Base-by-base conservation (phyloP, 2,113 vertebrate genomes). In the Oreotrochilus melanogaster region DNA sequence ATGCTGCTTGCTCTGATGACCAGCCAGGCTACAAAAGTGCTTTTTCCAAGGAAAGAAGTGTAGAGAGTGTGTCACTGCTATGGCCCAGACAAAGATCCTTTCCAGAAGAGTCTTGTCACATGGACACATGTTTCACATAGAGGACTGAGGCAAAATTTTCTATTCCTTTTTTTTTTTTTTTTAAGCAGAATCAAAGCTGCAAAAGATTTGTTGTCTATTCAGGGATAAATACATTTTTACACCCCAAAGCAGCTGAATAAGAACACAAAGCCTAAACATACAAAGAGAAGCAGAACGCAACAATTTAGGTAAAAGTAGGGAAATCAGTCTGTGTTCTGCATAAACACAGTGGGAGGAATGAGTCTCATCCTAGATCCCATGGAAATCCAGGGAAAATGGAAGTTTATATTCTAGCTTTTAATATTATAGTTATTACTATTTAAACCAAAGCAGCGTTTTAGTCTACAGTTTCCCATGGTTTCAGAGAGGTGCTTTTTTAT, bases 391-490 rank as follows among this genome's bases (percentile, higher is more conserved):
- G 19, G 22, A 76, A 51, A 17, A 88, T 9, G 75, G 25, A 89
- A 61, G 57, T 33, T 25, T 12, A 37, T 48, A 8, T 48, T 84
- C 24, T 81, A 6, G 60, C 39, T 82, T 92, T 73, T 53, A 86
- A 66, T 82, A 65, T 31, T 85, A 54, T 6, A 57, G 11, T 73
- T 88, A 76, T 21, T 78, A 19, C 51, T 78, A 37, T 74, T 93
- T 88, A 72, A 86, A 87, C 70, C 37, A 88, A 65, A 88, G 57
- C 48, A 88, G 71, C 12, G 39, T 80, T 89, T 92, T 85, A 30
- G 48, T 31, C 54, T 62, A 67, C 35, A 53, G 45, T 86, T 88
- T 78, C 79, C 75, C n/a, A 22, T 66, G 67, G 42, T 78, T 50
- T 66, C 30, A 65, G 28, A 86, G 69, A 74, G 19, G 42, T 66